phyloP scores from a whole-genome alignment of 2,888 invertebrate species.

The Mythimna lalbum region DNA sequence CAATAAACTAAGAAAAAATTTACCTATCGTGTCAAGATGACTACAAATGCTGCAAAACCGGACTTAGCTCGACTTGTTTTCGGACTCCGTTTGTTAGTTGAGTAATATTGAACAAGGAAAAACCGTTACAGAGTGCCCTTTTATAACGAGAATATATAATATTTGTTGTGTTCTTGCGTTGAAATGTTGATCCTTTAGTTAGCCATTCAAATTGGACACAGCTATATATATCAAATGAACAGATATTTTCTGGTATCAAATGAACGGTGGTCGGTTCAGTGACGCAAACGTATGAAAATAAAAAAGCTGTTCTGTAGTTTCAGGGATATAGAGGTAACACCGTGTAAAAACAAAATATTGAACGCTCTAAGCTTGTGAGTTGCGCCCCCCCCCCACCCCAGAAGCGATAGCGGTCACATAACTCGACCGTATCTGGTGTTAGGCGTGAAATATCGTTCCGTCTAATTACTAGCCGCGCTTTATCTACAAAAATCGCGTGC shows the following conservation, averaged over 20 bases:
- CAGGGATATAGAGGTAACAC: too few relatives aligned
- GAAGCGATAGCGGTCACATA: constrained; percentile 65
- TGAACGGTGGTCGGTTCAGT: too few relatives aligned
- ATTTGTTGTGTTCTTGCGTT: neutral
- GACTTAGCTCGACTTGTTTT: neutral
- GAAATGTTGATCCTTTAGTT: neutral
- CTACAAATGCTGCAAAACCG: neutral
- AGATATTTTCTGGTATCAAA: too few relatives aligned
- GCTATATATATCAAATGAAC: too few relatives aligned
- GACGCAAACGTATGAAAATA: too few relatives aligned
- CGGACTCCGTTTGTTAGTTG: neutral
- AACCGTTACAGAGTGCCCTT: neutral
- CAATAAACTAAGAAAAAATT: neutral
- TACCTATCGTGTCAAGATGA: neutral
- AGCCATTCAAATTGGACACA: neutral
- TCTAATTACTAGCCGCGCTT: constrained; percentile 65
- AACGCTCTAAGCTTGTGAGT: neutral
- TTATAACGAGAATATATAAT: neutral
- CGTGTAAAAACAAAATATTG: neutral
- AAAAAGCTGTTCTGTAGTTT: too few relatives aligned
- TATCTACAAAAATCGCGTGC: constrained; percentile 63
- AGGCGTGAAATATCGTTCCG: constrained; percentile 63
- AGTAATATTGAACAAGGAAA: neutral
- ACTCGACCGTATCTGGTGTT: constrained; percentile 68
- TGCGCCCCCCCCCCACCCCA: constrained; percentile 16